Conservation (phyloP, 2,888 invertebrate species). For the Luperina testacea region DNA sequence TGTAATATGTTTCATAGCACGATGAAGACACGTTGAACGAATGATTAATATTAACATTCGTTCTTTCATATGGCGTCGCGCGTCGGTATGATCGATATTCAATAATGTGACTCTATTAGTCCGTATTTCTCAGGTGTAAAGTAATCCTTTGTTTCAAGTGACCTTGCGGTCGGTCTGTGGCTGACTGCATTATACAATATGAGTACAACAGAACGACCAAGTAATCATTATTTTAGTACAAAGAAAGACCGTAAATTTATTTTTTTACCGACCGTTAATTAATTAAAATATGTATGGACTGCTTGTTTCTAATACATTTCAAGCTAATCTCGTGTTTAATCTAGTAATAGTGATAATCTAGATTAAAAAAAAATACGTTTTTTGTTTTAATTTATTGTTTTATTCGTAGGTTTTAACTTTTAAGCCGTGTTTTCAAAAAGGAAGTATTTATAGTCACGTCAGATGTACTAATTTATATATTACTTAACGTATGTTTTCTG, state of each 20-base stretch:
- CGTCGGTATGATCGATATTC: slow-evolving; percentile 1
- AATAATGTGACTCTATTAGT: slow-evolving; percentile 25
- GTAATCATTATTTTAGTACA: slow-evolving; percentile 52
- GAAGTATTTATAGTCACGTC: not conserved
- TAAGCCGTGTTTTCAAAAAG: slow-evolving; percentile 4
- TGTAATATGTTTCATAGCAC: slow-evolving; percentile 14
- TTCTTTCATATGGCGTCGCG: slow-evolving; percentile 19
- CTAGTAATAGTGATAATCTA: slow-evolving; percentile 14
- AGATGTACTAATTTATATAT: slow-evolving; percentile 7
- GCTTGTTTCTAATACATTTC: slow-evolving; percentile 43
- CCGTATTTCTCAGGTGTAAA: slow-evolving; percentile 62
- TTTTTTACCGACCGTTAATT: slow-evolving; percentile 36
- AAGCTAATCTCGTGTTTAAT: slow-evolving; percentile 22
- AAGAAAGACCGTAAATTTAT: slow-evolving; percentile 12
- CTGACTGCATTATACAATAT: slow-evolving; percentile 22
- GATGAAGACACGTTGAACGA: slow-evolving; percentile 33
- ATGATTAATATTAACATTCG: slow-evolving; percentile 31
- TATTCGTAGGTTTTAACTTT: not conserved
- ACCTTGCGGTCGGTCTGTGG: slow-evolving; percentile 67
- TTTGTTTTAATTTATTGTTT: slow-evolving; percentile 1
- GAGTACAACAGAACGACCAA: slow-evolving; percentile 22
- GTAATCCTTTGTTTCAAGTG: slow-evolving; percentile 64
- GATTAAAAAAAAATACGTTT: not conserved
- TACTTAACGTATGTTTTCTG: slow-evolving; percentile 29
- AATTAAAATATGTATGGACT: slow-evolving; percentile 41